Evolutionary conservation across 2,888 invertebrate genomes (phyloP).

Genomic region (Lepetodrilus schrolli): DNA sequence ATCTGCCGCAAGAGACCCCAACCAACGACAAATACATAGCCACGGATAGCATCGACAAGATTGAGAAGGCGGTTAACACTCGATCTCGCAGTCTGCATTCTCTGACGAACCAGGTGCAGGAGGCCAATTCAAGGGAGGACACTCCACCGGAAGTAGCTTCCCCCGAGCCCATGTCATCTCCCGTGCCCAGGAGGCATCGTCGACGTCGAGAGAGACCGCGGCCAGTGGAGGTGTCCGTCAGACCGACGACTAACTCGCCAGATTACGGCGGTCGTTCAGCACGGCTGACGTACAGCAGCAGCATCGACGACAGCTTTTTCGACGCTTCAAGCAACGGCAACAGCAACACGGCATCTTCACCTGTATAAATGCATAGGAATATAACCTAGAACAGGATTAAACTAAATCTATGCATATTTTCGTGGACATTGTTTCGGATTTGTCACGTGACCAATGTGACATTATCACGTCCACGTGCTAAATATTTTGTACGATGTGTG

Average conservation of each 20-base stretch:
- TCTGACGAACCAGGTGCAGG: constrained; percentile 45
- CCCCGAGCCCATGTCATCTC: constrained; percentile 39
- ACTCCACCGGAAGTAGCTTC: constrained; percentile 41
- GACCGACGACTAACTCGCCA: constrained; percentile 54
- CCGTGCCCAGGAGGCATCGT: constrained; percentile 39
- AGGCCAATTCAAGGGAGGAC: constrained; percentile 42
- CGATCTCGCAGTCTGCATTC: constrained; percentile 60
- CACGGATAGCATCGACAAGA: constrained; percentile 60
- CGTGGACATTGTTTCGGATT: too few species aligned
- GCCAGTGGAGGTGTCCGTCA: constrained; percentile 62
- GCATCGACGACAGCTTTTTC: constrained; percentile 64
- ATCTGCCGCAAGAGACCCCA: constrained; percentile 17
- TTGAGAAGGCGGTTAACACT: constrained; percentile 71
- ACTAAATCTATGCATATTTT: too few species aligned
- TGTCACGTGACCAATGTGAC: too few species aligned
- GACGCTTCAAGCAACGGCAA: constrained; percentile 38
- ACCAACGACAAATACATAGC: constrained; percentile 54
- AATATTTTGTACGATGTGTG: too few species aligned
- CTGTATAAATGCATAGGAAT: too few species aligned
- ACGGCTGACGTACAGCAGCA: constrained; percentile 64
- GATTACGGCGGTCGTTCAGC: constrained; percentile 35
- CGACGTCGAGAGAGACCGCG: constrained; percentile 60
- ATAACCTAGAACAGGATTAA: too few species aligned
- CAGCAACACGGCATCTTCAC: background rate
- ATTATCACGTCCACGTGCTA: too few species aligned